Base-by-base conservation (phyloP, 1,140 invertebrate species). In the Drosophila baimaii region DNA sequence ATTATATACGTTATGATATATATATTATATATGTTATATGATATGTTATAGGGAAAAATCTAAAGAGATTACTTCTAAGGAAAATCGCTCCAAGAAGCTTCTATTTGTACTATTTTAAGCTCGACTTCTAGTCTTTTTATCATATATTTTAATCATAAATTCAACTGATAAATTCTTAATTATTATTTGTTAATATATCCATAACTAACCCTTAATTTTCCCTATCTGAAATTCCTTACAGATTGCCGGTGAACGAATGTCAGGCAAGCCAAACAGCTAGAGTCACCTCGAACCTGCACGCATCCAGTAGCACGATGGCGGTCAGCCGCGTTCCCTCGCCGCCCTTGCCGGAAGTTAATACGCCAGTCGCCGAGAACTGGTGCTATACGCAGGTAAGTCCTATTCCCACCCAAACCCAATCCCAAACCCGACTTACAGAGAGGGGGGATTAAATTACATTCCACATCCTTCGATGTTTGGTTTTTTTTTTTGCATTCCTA, bases 281-380 rank as follows among this genome's bases (percentile, higher is more conserved):
- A 94, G 95, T 96, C 93, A 95, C 95, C 94, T 96, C 95, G 93
- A 95, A 95, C 93, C 94, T 95, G 93, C 94, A 95, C 91, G 92
- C 93, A 91, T 93, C 93, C 91, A 95, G 94, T 93, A 94, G 94
- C 93, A 96, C 95, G 93, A 97, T 97, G 96, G 96, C 96, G 93
- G 96, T 97, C 92, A 97, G 96, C 93, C 95, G 97, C 90, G 97
- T 97, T 91, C 96, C 97, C 81, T 97, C 96, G 94, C 97, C 97
- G 92, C 95, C 96, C 85, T 95, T 97, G 88, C 96, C 96, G 91
- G 97, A 98, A 95, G 96, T 96, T 91, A 97, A 97, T 93, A 98
- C 97, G 90, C 97, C 97, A 84, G 97, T 98, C 69, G 97, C 97
- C 46, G 97, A 98, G 93, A 98, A 98, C 93, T 98, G 97, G 97